Percentiles rank a stretch among this genome's conserved stretches.
These are phyloP conservation scores for Punctoribates punctum DNA, from an alignment of 2,888 invertebrate genomes.

Conservation along the genomic window DNA sequence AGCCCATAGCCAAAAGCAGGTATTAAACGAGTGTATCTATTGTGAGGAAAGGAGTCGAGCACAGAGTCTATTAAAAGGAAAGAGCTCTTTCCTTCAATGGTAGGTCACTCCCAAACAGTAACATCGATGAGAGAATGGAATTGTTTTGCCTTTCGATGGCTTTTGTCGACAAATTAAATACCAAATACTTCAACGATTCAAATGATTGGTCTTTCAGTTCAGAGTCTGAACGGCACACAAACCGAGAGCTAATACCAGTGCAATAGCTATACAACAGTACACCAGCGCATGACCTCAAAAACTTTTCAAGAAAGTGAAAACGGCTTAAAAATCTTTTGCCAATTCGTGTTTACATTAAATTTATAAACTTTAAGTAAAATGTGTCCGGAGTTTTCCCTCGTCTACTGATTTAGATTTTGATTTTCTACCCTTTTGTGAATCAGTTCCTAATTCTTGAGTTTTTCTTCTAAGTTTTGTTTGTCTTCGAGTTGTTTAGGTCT, in stretches of 20 bases:
- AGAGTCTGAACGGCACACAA: background rate
- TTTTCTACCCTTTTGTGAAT: too few species aligned
- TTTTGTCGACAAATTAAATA: background rate
- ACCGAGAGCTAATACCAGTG: constrained; percentile 16
- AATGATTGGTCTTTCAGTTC: background rate
- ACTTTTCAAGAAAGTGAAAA: constrained; percentile 16
- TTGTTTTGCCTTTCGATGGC: background rate
- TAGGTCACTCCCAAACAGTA: too few species aligned
- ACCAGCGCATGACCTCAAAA: constrained; percentile 29
- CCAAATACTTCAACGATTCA: background rate
- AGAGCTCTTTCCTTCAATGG: too few species aligned
- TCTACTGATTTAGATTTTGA: too few species aligned
- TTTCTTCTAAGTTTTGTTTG: too few species aligned
- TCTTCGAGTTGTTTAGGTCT: too few species aligned
- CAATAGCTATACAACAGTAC: background rate
- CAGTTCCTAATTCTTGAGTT: too few species aligned
- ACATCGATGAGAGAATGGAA: background rate
- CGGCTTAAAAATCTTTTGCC: constrained; percentile 16
- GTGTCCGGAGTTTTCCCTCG: background rate
- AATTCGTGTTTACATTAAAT: background rate
- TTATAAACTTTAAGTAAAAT: background rate
- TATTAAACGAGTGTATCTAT: too few species aligned
- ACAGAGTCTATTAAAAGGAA: too few species aligned
- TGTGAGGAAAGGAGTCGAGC: too few species aligned
- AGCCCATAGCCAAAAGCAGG: too few species aligned